These are phyloP conservation scores for Psilopogon haemacephalus DNA, from an alignment of 2,113 vertebrate species.

Conservation along the genomic window DNA sequence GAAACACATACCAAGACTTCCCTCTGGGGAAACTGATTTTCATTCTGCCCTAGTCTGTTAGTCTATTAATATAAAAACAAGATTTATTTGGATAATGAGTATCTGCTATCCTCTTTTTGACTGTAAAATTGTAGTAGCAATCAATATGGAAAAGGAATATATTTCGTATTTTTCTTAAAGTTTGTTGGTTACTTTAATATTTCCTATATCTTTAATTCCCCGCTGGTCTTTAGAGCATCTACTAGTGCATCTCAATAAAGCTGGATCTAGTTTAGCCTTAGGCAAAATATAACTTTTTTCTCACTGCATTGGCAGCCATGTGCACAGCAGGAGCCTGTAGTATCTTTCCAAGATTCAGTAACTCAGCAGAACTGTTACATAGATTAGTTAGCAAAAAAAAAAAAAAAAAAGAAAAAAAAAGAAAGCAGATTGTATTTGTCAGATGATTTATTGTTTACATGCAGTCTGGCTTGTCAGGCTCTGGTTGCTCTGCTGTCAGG, in stretches of 20 bases:
- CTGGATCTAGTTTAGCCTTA: slow-evolving; percentile 25
- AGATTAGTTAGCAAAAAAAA: slow-evolving; percentile 41
- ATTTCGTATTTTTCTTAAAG: background rate
- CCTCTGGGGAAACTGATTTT: background rate
- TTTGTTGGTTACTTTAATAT: background rate
- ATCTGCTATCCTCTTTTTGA: background rate
- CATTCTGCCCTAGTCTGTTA: background rate
- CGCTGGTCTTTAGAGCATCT: background rate
- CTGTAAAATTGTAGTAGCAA: background rate
- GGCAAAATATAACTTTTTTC: slow-evolving; percentile 42
- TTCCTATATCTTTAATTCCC: slow-evolving; percentile 11
- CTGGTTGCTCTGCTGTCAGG: background rate
- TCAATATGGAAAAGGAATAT: background rate
- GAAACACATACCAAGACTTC: background rate
- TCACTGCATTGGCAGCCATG: slow-evolving; percentile 2
- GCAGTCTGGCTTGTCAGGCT: background rate
- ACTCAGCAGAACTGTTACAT: background rate
- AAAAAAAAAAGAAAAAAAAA: slow-evolving; percentile 33
- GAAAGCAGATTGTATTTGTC: slow-evolving; percentile 47
- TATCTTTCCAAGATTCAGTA: slow-evolving; percentile 23
- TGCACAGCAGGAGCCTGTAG: background rate
- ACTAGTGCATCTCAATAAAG: slow-evolving; percentile 13
- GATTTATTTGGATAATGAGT: background rate
- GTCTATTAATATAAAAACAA: background rate
- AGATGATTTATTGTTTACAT: slow-evolving; percentile 41